Percentiles rank a stretch among this genome's conserved stretches.
Conservation (phyloP, 2,797 vertebrate species). For the Trichosurus vulpecula region DNA sequence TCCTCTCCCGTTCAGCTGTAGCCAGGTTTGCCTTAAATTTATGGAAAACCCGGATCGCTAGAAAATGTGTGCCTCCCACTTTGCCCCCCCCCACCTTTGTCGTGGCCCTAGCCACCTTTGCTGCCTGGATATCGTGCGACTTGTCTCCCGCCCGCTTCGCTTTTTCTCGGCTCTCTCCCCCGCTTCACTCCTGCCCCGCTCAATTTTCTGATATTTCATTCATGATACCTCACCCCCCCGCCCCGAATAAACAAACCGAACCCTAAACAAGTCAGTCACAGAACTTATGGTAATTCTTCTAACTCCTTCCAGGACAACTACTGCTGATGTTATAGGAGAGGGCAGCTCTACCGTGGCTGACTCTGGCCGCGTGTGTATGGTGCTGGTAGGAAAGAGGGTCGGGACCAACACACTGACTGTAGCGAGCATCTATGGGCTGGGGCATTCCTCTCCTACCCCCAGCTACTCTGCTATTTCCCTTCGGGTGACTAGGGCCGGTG, state of each 20-base stretch:
- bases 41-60: conserved; percentile 78
- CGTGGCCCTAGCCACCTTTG: not conserved
- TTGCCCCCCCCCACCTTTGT: conserved; percentile 23
- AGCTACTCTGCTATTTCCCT: not conserved
- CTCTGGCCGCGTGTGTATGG: not conserved
- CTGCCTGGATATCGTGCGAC: conserved; percentile 41
- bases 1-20: not conserved
- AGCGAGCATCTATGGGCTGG: not conserved
- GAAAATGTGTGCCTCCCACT: conserved; percentile 59
- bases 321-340: not conserved
- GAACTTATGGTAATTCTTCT: not conserved
- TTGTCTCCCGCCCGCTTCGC: not conserved
- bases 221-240: conserved; percentile 35
- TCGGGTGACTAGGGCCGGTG: not conserved
- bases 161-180: not conserved
- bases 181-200: not conserved
- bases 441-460: not conserved
- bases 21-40: conserved; percentile 52
- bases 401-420: not conserved
- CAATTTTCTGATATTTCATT: conserved; percentile 58
- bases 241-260: conserved; percentile 63
- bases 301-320: not conserved
- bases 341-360: not conserved
- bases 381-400: not conserved
- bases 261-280: conserved; percentile 58